Evolutionary conservation across 1,140 invertebrate genomes (phyloP).

Genomic region (Mercenaria mercenaria): DNA sequence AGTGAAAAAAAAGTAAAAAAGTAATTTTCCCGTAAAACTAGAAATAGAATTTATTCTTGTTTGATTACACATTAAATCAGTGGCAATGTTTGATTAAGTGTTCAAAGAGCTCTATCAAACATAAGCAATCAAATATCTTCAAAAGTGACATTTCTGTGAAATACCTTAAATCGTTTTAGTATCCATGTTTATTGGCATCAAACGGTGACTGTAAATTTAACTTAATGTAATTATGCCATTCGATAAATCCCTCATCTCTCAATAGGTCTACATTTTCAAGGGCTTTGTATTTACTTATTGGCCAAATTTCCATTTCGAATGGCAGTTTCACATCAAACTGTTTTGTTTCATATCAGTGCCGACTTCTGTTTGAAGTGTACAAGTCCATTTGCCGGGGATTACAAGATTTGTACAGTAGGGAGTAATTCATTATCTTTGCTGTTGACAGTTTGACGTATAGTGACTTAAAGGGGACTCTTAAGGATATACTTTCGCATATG

Average conservation of each 20-base stretch:
- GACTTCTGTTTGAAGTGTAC: constrained; percentile 21
- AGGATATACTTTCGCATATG: too few species aligned
- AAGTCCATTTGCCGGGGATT: neutral
- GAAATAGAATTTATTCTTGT: neutral
- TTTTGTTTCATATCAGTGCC: neutral
- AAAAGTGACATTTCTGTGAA: neutral
- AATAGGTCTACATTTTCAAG: neutral
- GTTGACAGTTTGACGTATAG: too few species aligned
- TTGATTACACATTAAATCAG: neutral
- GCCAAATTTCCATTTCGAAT: constrained; percentile 9
- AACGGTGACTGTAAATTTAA: neutral
- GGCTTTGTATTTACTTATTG: neutral
- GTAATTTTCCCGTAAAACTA: too few species aligned
- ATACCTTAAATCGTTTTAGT: constrained; percentile 9
- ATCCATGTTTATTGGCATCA: neutral
- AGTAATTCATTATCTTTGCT: too few species aligned
- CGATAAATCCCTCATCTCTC: neutral
- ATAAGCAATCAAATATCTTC: neutral
- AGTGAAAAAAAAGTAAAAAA: too few species aligned
- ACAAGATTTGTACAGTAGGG: neutral
- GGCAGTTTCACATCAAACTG: neutral
- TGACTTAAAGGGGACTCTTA: too few species aligned
- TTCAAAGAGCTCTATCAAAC: neutral
- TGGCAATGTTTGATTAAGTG: neutral
- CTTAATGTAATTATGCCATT: constrained; percentile 1